Conservation (phyloP, 2,113 vertebrate genomes). For the Miniopterus natalensis region DNA sequence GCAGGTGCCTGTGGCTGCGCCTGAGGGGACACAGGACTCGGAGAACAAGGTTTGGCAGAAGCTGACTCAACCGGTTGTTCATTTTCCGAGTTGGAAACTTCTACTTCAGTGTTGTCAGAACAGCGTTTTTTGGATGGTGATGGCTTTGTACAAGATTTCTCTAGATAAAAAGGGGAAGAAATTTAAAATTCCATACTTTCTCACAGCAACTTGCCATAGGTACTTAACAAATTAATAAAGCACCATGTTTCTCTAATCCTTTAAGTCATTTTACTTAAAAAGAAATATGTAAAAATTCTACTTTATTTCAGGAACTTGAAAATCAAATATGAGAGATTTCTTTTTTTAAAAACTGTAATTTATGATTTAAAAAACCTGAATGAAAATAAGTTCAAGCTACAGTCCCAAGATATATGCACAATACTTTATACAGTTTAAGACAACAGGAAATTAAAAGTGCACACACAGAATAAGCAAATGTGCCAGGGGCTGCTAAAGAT, state of each 20-base stretch:
- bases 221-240: conserved; percentile 46
- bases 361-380: conserved; percentile 6
- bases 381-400: conserved; percentile 41
- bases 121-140: conserved; percentile 95
- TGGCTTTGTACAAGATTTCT: conserved; percentile 91
- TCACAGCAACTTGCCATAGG: not conserved
- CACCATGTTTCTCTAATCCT: not conserved
- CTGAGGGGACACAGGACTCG: conserved; percentile 72
- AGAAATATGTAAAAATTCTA: conserved; percentile 29
- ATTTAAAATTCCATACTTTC: not conserved
- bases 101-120: conserved; percentile 87
- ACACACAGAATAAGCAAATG: not conserved
- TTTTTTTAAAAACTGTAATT: conserved; percentile 46
- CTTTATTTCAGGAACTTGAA: conserved; percentile 33
- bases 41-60: conserved; percentile 29
- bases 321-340: conserved; percentile 23
- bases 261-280: not conserved
- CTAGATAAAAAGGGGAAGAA: conserved; percentile 77
- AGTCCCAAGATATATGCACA: not conserved
- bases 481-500: not conserved
- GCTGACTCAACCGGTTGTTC: conserved; percentile 81
- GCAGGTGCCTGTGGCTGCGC: conserved; percentile 78
- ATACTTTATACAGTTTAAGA: not conserved
- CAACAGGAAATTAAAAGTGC: not conserved
- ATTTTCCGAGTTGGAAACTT: conserved; percentile 89